Evolutionary conservation across 2,797 vertebrate genomes (phyloP), one percentile per base, ranked within the genome.

Genomic region (Lutjanus campechanus): DNA sequence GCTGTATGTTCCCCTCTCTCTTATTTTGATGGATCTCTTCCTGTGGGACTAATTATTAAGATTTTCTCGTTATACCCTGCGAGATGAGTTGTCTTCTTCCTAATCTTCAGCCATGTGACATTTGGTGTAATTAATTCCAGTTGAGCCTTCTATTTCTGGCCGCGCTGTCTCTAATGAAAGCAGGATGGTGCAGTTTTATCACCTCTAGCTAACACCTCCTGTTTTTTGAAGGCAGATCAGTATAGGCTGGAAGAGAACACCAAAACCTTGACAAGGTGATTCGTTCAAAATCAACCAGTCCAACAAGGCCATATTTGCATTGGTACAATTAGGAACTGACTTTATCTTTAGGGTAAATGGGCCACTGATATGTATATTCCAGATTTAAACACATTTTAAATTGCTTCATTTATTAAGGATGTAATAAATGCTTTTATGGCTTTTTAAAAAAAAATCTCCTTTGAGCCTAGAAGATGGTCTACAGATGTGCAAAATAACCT

Each of bases 111-210:
- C 83, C 79, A 66, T 88, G 88, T 95, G 92, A 93, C 94, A 94
- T 93, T 94, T 91, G 84, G 81, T 81, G 85, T 91, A 93, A 95
- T 95, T 93, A 92, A 93, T 93, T 95, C 92, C 84, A 92, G 88
- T 91, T 91, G 87, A 93, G 90, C 78, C 81, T 87, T 94, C 93
- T 93, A 90, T 95, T 95, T 90, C 89, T 91, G 93, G 82, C 81
- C 40, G 5, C 19, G 79, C 76, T 72, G 71, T 82, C 81, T 83
- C 80, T 86, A 82, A 91, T 69, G 84, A 91, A 91, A 88, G 87
- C 67, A 72, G 82, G 79, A 85, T 76, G 73, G 85, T 76, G 66
- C 72, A n/a, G 80, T 89, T 88, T 90, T 83, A 88, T 88, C 90
- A 91, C 86, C 86, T 90, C 79, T 65, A 54, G 55, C 78, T 77